phyloP scores from a whole-genome alignment of 2,797 vertebrate genomes.

The Pelodytes ibericus region DNA sequence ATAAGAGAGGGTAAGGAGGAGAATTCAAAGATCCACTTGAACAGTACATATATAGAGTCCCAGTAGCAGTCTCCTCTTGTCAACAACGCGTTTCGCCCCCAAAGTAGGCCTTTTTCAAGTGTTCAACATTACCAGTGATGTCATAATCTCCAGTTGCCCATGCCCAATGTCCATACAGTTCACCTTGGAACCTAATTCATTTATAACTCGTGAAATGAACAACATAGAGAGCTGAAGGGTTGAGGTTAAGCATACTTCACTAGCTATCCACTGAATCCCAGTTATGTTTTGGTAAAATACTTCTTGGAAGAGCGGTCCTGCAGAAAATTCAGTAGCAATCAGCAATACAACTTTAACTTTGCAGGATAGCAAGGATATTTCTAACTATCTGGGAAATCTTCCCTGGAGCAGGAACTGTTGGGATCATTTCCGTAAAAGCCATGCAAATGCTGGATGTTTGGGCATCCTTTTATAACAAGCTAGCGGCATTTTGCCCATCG shows the following conservation, averaged over 20 bases:
- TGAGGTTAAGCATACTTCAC: slow-evolving; percentile 79
- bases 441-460: slow-evolving; percentile 69
- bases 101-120: too few relatives aligned
- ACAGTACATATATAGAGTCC: too few relatives aligned
- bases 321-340: slow-evolving; percentile 72
- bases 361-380: slow-evolving; percentile 71
- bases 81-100: too few relatives aligned
- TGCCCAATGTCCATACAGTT: too few relatives aligned
- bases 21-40: too few relatives aligned
- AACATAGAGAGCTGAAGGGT: too few relatives aligned
- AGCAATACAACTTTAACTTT: slow-evolving; percentile 74
- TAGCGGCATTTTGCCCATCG: slow-evolving; percentile 72
- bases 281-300: slow-evolving; percentile 75
- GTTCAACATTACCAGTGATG: too few relatives aligned
- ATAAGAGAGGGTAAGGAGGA: too few relatives aligned
- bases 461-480: slow-evolving; percentile 72
- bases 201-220: too few relatives aligned
- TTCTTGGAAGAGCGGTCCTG: slow-evolving; percentile 74
- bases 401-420: slow-evolving; percentile 63
- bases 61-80: too few relatives aligned
- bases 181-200: too few relatives aligned
- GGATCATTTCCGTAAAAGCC: slow-evolving; percentile 69
- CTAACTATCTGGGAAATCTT: slow-evolving; percentile 70
- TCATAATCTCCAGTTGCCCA: too few relatives aligned
- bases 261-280: slow-evolving; percentile 78